Conservation (phyloP, 2,797 vertebrate species). For the Falco peregrinus region DNA sequence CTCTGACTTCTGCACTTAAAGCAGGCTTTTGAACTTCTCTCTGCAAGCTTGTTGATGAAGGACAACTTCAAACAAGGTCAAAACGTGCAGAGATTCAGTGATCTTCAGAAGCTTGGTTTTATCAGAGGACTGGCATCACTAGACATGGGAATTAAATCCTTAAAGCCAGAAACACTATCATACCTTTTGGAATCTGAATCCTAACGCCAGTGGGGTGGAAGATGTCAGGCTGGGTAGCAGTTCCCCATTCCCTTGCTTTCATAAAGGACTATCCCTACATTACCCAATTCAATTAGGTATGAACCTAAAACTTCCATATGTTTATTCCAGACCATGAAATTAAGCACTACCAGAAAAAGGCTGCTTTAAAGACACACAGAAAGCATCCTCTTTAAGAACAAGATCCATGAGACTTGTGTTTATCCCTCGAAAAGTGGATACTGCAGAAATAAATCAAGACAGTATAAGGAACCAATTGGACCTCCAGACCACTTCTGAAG, state of each 20-base stretch:
- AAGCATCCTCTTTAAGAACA: background rate
- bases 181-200: conserved; percentile 9
- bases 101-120: conserved; percentile 30
- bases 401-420: conserved; percentile 68
- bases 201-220: background rate
- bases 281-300: background rate
- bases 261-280: background rate
- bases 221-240: background rate
- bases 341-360: background rate
- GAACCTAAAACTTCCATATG: background rate
- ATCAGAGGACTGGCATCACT: conserved; percentile 1
- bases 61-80: conserved; percentile 44
- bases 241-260: background rate
- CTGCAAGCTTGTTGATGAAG: background rate
- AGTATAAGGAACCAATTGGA: conserved; percentile 64
- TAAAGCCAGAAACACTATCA: background rate
- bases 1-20: conserved; percentile 17
- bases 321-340: background rate
- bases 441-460: conserved; percentile 74
- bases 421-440: conserved; percentile 75
- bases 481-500: background rate
- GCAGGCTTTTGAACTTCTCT: conserved; percentile 8
- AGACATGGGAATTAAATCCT: background rate
- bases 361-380: background rate
- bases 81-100: background rate